Conservation (phyloP, 2,797 vertebrate genomes). For the Margarornis squamiger region DNA sequence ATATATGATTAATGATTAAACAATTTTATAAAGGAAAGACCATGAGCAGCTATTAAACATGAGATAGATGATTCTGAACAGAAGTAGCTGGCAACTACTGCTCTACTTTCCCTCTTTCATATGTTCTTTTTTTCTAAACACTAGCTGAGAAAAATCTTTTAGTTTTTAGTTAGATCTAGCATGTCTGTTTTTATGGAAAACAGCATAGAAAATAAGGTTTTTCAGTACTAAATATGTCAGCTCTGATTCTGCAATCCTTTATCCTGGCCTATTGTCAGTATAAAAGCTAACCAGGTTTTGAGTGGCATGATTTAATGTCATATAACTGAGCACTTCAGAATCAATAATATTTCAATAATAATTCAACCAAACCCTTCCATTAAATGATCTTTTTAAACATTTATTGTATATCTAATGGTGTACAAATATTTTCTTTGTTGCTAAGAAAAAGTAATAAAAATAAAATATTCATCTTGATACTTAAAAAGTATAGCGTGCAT, state of each 20-base stretch:
- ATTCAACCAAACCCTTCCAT: background rate
- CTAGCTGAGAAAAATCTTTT: constrained; percentile 41
- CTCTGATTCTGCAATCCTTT: constrained; percentile 2
- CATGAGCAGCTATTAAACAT: background rate
- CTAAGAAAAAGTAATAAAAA: background rate
- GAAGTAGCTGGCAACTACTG: background rate
- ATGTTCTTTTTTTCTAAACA: constrained; percentile 19
- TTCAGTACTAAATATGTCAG: constrained; percentile 24
- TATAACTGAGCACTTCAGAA: background rate
- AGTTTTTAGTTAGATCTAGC: constrained; percentile 34
- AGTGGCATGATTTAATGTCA: background rate
- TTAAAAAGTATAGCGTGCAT: background rate
- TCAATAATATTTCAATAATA: background rate
- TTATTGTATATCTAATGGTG: background rate
- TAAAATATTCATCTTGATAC: background rate
- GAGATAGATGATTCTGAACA: constrained; percentile 4
- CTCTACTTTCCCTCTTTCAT: constrained; percentile 1
- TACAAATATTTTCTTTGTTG: background rate
- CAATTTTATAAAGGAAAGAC: background rate
- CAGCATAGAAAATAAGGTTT: constrained; percentile 10
- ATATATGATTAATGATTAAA: constrained; percentile 22
- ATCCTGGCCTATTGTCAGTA: background rate
- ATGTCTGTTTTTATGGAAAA: constrained; percentile 51
- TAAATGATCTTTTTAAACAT: background rate
- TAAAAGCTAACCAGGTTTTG: background rate